phyloP scores from a whole-genome alignment of 2,113 vertebrate species.

The Otolemur garnettii region DNA sequence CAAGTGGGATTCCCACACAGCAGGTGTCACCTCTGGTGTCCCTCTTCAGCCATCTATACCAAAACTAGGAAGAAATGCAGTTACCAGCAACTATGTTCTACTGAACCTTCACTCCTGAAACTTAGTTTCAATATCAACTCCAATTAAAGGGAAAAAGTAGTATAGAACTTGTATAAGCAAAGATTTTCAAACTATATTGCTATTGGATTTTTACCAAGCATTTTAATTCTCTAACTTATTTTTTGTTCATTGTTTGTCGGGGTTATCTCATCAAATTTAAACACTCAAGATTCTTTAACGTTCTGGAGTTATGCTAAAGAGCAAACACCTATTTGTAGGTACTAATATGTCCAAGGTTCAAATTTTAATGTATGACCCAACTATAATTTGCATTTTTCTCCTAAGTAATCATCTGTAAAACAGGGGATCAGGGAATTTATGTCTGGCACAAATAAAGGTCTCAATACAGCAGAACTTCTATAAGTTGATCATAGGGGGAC shows the following conservation, averaged over 20 bases:
- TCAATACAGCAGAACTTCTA: background rate
- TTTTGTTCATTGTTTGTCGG: background rate
- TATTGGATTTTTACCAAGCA: background rate
- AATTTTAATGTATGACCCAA: background rate
- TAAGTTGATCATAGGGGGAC: too few species aligned
- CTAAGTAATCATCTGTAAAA: background rate
- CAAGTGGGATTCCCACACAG: background rate
- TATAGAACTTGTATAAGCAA: background rate
- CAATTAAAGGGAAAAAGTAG: background rate
- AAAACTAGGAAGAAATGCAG: background rate
- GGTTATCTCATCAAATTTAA: background rate
- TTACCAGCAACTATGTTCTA: background rate
- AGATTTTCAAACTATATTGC: background rate
- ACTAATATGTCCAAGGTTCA: background rate
- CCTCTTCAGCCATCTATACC: background rate
- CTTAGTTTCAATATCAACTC: background rate
- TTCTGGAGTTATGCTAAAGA: background rate
- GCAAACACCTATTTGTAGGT: background rate
- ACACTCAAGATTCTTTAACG: background rate
- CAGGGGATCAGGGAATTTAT: background rate
- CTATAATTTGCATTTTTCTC: background rate
- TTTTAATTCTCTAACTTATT: background rate
- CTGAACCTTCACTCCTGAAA: background rate
- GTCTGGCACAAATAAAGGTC: background rate
- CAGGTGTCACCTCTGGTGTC: background rate